phyloP scores from a whole-genome alignment of 2,888 invertebrate species.

The Protula sp. region DNA sequence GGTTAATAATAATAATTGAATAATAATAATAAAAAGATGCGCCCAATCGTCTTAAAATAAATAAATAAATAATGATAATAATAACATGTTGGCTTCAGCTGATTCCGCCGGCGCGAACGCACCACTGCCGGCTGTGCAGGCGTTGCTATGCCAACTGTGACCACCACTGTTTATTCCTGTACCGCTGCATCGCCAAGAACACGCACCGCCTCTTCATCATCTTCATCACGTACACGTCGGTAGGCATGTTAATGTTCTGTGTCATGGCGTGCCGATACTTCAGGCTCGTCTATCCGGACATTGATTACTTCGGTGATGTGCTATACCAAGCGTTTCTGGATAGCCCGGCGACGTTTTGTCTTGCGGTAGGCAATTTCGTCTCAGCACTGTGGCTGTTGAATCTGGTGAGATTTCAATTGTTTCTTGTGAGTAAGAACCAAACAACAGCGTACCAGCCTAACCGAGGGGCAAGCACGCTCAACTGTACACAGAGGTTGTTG shows the following conservation, averaged over 20 bases:
- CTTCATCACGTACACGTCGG: constrained; percentile 31
- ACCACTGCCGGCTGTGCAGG: constrained; percentile 50
- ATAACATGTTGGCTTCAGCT: too few relatives aligned
- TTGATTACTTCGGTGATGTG: constrained; percentile 9
- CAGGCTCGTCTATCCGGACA: too few relatives aligned
- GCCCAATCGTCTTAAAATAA: too few relatives aligned
- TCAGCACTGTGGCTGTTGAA: constrained; percentile 39
- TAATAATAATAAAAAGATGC: too few relatives aligned
- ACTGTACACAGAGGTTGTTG: constrained; percentile 29
- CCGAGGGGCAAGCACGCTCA: constrained; percentile 3
- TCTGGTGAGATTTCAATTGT: constrained; percentile 37
- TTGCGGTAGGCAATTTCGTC: constrained; percentile 32
- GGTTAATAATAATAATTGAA: too few relatives aligned
- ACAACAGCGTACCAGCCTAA: constrained; percentile 32
- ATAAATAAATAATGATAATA: too few relatives aligned
- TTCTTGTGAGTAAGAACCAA: constrained; percentile 34
- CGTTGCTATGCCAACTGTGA: constrained; percentile 45
- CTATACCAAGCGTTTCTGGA: constrained; percentile 19
- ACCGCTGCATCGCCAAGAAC: constrained; percentile 43
- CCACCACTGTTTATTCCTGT: constrained; percentile 51
- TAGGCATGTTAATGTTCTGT: constrained; percentile 36
- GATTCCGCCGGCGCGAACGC: constrained; percentile 29
- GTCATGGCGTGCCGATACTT: constrained; percentile 20
- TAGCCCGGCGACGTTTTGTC: constrained; percentile 36
- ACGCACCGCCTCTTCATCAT: constrained; percentile 46